Evolutionary conservation across 2,888 invertebrate genomes (phyloP).

Genomic region (Limnephilus lunatus): DNA sequence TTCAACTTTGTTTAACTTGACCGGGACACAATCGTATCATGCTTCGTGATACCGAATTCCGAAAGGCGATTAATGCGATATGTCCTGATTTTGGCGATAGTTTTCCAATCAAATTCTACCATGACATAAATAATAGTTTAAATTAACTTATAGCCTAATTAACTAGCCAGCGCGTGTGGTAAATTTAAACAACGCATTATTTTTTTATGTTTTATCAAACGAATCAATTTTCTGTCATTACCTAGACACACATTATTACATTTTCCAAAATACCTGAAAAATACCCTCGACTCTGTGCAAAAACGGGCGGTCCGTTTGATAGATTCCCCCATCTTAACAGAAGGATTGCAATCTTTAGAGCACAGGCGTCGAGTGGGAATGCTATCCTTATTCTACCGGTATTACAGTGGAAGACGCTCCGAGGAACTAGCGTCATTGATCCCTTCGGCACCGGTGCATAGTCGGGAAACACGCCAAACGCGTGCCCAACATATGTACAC

Average conservation of each 20-base stretch:
- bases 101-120: conserved; percentile 13
- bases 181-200: not conserved
- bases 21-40: conserved; percentile 4
- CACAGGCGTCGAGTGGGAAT: too few relatives aligned
- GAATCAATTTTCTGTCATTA: not conserved
- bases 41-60: not conserved
- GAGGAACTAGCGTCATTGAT: too few relatives aligned
- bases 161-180: not conserved
- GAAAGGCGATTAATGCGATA: not conserved
- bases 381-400: too few relatives aligned
- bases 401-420: too few relatives aligned
- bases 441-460: too few relatives aligned
- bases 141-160: not conserved
- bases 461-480: too few relatives aligned
- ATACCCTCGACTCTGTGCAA: too few relatives aligned
- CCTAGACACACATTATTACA: not conserved
- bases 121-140: not conserved
- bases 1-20: conserved; percentile 25
- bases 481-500: too few relatives aligned
- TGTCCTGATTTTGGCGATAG: not conserved
- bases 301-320: too few relatives aligned
- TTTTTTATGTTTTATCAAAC: not conserved
- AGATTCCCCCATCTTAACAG: too few relatives aligned
- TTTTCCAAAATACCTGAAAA: too few relatives aligned
- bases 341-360: too few relatives aligned